These are phyloP conservation scores for Drosophila gunungcola DNA, from an alignment of 1,140 invertebrate species.

Conservation along the genomic window DNA sequence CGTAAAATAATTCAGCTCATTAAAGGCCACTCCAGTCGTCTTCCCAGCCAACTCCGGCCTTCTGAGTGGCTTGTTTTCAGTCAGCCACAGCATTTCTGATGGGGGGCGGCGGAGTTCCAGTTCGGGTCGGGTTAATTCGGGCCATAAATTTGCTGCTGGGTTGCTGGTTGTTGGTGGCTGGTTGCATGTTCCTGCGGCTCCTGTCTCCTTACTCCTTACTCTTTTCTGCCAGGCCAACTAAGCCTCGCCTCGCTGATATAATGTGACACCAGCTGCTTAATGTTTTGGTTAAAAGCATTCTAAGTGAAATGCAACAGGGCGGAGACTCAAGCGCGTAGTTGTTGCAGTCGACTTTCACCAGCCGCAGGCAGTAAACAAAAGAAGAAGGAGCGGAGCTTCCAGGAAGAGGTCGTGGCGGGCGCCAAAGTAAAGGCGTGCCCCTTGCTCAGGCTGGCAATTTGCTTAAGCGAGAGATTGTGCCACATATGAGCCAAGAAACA, in stretches of 20 bases:
- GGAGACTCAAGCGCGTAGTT: constrained; percentile 20
- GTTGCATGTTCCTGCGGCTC: constrained; percentile 20
- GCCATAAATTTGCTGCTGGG: constrained; percentile 54
- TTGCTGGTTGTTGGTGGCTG: constrained; percentile 13
- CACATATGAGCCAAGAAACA: constrained; percentile 38
- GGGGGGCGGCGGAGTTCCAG: not conserved
- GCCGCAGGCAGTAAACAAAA: constrained; percentile 58
- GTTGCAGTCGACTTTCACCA: constrained; percentile 56
- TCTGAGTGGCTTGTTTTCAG: constrained; percentile 31
- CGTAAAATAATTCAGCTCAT: constrained; percentile 44
- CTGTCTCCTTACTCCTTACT: not conserved
- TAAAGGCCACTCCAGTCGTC: constrained; percentile 24
- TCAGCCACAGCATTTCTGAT: constrained; percentile 4
- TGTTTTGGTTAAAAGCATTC: constrained; percentile 83
- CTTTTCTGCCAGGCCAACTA: constrained; percentile 9
- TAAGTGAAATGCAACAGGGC: constrained; percentile 77
- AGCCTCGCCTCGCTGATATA: constrained; percentile 61
- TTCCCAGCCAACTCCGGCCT: not conserved
- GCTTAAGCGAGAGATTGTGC: constrained; percentile 67
- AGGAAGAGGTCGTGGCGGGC: not conserved
- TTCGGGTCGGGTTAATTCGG: constrained; percentile 48
- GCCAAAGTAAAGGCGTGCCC: constrained; percentile 24
- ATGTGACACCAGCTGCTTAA: constrained; percentile 82
- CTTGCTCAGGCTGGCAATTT: constrained; percentile 65
- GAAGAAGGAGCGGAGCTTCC: constrained; percentile 1